Evolutionary conservation across 1,140 invertebrate species (phyloP), one percentile per base, ranked within the genome.

Genomic region (Penaeus chinensis): DNA sequence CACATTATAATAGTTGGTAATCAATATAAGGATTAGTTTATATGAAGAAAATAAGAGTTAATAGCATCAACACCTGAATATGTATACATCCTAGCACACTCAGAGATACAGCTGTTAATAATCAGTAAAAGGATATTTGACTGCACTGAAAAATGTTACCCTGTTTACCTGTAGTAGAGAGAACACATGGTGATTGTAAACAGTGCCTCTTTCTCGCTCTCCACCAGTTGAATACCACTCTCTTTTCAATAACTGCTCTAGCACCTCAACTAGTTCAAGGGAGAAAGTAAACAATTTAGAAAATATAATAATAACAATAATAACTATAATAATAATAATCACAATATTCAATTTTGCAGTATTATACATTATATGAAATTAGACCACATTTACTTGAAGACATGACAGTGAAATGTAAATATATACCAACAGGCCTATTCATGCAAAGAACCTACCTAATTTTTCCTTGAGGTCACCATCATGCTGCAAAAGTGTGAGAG

Each of bases 221-320:
- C 92, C 92, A 66, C 92, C 91, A 8, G 76, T 60, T 27, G 87
- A 90, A 63, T 90, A 65, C 93, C 93, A 93, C 37, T 92, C 91
- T 61, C 91, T 89, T 88, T 92, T 91, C 84, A 93, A 80, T 61
- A 92, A 91, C n/a, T 90, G 89, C 66, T 92, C 91, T 27, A 91
- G 89, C 10, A 91, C 83, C 19, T 90, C 88, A 18, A 89, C 92
- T 92, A 90, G 27, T 60, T 2, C 3, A 42, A 24, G 16, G 16
- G 71, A 18, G 71, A 16, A 18, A 16, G 71, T 42, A 18, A 16
- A 32, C 16, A 16, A 42, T 5, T 11, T 11, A 13, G 7, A 54
- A 54, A 16, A 54, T 54, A 54, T 0, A 54, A 54, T 16, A 54
- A 13, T 54, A 54, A 42, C 7, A 42, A 42, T 42, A 8, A 42